Evolutionary conservation across 37 sponge, comb jelly and placozoan species (phyloP).

Genomic region (Spongia lamella): DNA sequence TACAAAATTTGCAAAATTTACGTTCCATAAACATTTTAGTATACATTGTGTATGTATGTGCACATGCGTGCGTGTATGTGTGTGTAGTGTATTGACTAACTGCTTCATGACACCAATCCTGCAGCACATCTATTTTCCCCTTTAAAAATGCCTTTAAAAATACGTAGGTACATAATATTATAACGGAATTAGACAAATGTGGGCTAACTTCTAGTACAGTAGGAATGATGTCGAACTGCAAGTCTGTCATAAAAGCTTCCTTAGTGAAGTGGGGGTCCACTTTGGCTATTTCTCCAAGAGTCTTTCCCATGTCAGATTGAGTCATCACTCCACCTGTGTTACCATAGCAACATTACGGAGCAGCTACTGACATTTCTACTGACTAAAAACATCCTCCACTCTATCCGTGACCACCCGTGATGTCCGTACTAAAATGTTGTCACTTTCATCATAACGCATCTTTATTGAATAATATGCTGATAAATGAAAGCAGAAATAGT

Average conservation of each 20-base stretch:
- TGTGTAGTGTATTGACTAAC: conserved; percentile 32
- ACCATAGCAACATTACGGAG: background rate
- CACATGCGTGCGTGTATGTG: background rate
- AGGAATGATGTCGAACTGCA: conserved; percentile 85
- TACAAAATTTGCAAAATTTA: background rate
- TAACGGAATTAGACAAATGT: background rate
- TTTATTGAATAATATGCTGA: conserved; percentile 57
- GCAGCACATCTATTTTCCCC: conserved; percentile 59
- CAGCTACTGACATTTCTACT: background rate
- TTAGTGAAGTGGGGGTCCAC: conserved; percentile 78
- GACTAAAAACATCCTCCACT: conserved; percentile 58
- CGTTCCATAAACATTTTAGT: background rate
- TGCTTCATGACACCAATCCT: conserved; percentile 87
- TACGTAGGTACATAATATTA: background rate
- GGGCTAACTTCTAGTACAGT: conserved; percentile 72
- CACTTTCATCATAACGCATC: conserved; percentile 93
- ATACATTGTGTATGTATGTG: background rate
- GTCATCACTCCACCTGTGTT: conserved; percentile 51
- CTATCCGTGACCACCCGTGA: conserved; percentile 78
- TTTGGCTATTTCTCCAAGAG: conserved; percentile 77
- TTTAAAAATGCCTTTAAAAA: conserved; percentile 55
- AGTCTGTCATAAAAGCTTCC: conserved; percentile 69
- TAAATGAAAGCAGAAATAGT: background rate
- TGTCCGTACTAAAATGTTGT: conserved; percentile 80
- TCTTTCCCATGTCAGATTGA: conserved; percentile 78